Evolutionary conservation across 2,888 invertebrate species (phyloP).

Genomic region (Nemotelus pantherinus): DNA sequence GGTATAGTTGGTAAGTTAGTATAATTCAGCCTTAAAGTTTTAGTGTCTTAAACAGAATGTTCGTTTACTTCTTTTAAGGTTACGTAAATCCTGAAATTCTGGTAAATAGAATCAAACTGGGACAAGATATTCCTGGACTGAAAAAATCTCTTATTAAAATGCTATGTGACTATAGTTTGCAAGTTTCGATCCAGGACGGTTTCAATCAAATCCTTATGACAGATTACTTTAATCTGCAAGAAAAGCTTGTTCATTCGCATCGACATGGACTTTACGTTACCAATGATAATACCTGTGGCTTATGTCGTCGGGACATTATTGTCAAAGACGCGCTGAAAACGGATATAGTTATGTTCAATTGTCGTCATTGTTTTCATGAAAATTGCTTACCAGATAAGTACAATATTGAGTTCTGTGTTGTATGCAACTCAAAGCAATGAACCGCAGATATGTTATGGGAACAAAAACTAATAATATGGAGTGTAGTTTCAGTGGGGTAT

Average conservation of each 20-base stretch:
- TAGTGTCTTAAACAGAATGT: no score
- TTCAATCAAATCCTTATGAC: constrained; percentile 89
- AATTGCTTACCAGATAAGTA: constrained; percentile 74
- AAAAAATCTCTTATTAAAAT: constrained; percentile 93
- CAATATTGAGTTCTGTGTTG: constrained; percentile 51
- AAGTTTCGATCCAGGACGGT: constrained; percentile 89
- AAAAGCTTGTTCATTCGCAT: constrained; percentile 80
- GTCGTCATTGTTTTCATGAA: constrained; percentile 89
- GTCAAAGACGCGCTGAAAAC: constrained; percentile 76
- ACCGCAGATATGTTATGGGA: no score
- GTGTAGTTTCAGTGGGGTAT: no score
- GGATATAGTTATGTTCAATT: constrained; percentile 84
- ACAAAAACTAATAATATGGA: no score
- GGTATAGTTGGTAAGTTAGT: constrained; percentile 66
- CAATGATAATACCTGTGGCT: constrained; percentile 80
- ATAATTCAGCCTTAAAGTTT: no score
- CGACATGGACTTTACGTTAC: constrained; percentile 78
- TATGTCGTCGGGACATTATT: constrained; percentile 81
- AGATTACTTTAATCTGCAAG: constrained; percentile 89
- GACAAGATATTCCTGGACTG: constrained; percentile 87
- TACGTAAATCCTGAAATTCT: constrained; percentile 91
- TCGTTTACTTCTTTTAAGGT: constrained; percentile 57
- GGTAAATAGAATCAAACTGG: constrained; percentile 84
- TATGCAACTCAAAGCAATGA: constrained; percentile 52
- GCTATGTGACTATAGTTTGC: constrained; percentile 93